Evolutionary conservation across 92 coral and sea anemone species (phyloP).

Genomic region (Blastomussa wellsi): DNA sequence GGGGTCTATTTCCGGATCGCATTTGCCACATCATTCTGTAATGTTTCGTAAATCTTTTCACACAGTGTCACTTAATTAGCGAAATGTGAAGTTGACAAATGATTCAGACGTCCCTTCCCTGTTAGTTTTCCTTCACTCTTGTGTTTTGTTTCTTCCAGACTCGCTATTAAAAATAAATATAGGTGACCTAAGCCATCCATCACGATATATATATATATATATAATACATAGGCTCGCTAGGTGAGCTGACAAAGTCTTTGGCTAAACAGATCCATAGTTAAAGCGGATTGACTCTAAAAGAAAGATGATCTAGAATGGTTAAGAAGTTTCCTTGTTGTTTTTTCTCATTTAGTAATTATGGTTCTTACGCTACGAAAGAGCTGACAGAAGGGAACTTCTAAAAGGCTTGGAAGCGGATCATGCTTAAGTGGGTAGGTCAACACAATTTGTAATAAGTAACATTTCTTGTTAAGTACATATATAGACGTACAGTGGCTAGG

Average conservation of each 20-base stretch:
- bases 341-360: constrained; percentile 1
- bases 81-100: constrained; percentile 13
- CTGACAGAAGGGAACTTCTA: constrained; percentile 6
- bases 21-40: constrained; percentile 7
- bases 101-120: constrained; percentile 6
- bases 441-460: neutral
- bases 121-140: neutral
- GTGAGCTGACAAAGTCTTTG: neutral
- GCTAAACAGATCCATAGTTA: neutral
- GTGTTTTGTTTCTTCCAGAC: neutral
- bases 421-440: constrained; percentile 29
- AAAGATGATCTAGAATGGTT: neutral
- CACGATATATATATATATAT: neutral
- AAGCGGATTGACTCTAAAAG: neutral
- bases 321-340: neutral
- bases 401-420: constrained; percentile 6
- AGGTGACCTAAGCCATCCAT: neutral
- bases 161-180: neutral
- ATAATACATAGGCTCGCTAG: neutral
- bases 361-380: neutral
- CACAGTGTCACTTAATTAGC: constrained; percentile 30
- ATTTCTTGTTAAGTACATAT: neutral
- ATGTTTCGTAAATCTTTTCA: constrained; percentile 16
- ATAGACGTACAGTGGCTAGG: neutral
- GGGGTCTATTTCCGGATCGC: constrained; percentile 36